Evolutionary conservation across 1,140 invertebrate species (phyloP), one percentile per base, ranked within the genome.

Genomic region (Globodera rostochiensis): DNA sequence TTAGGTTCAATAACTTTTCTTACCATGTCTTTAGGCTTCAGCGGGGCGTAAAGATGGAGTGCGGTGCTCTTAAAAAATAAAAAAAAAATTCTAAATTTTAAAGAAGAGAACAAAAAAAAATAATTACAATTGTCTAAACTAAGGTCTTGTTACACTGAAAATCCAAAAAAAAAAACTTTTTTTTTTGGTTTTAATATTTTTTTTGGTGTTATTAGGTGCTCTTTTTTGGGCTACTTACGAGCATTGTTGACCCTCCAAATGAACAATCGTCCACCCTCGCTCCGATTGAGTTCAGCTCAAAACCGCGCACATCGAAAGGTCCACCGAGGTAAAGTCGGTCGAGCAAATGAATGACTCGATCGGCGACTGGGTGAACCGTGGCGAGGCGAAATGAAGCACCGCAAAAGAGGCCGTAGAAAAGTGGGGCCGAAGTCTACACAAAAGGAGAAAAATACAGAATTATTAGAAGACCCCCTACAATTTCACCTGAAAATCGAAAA

Each of bases 321-420:
- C 88, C 88, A 11, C 88, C 88, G 49, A 89, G 75, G 77, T 89
- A 89, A 21, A 85, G 75, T 36, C 88, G 60, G 77, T 89, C 88
- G 2, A 90, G 78, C 25, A 89, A 66, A 70, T 89, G 88, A 15
- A 89, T 73, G 47, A 80, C 82, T 57, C 84, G 71, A 8, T 86
- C 82, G n/a, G 81, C 86, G 11, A 87, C 47, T 19, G 80, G 57
- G 46, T 86, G 75, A 2, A 89, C 66, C 36, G 71, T 21, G 36
- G 85, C 81, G 21, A 74, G 75, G 64, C 87, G 86, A 25, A 87
- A 47, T 46, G 87, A 85, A 46, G 80, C 81, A 67, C 78, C 71
- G 3, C 89, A 73, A 66, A 90, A 80, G 21, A 80, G 70, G 8
- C 85, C 84, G 53, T 82, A 80, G 9, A 81, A 80, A 19, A 90